phyloP scores from a whole-genome alignment of 2,888 invertebrate genomes.

The Thymelicus acteon region DNA sequence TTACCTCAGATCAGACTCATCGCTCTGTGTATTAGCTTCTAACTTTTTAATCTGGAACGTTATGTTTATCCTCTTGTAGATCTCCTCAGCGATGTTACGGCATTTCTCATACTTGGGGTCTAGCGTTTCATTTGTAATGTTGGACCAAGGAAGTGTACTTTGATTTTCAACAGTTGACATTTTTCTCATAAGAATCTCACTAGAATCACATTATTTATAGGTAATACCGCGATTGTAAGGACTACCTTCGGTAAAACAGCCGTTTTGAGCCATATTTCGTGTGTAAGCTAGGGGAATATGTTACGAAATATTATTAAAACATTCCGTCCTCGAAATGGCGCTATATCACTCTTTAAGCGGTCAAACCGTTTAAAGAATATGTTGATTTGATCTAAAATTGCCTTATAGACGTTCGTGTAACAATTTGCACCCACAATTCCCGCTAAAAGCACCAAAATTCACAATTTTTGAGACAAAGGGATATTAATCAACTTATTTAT shows the following conservation, averaged over 20 bases:
- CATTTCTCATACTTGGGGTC: slow-evolving; percentile 77
- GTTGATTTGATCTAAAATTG: slow-evolving; percentile 8
- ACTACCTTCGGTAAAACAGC: slow-evolving; percentile 15
- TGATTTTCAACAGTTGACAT: slow-evolving; percentile 70
- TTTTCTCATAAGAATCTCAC: slow-evolving; percentile 59
- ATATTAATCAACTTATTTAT: slow-evolving; percentile 72
- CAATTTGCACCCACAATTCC: slow-evolving; percentile 41
- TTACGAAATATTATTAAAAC: slow-evolving; percentile 50
- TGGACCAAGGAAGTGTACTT: slow-evolving; percentile 56
- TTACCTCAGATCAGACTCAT: slow-evolving; percentile 72
- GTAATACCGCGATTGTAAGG: slow-evolving; percentile 46
- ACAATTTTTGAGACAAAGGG: slow-evolving; percentile 72
- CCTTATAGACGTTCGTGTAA: slow-evolving; percentile 6
- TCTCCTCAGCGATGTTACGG: slow-evolving; percentile 77
- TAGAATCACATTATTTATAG: slow-evolving; percentile 52
- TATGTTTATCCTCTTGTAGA: slow-evolving; percentile 79
- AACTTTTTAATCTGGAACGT: slow-evolving; percentile 79
- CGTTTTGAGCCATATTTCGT: slow-evolving; percentile 21
- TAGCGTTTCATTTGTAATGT: slow-evolving; percentile 54
- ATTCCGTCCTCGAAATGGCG: slow-evolving; percentile 42
- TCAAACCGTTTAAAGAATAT: slow-evolving; percentile 7
- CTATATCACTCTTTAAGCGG: slow-evolving; percentile 29
- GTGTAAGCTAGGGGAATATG: slow-evolving; percentile 40
- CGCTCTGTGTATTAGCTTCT: slow-evolving; percentile 66
- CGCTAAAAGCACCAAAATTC: slow-evolving; percentile 55